Evolutionary conservation across 2,888 invertebrate species (phyloP), one percentile per base, ranked within the genome.

Genomic region (Adineta ricciae): DNA sequence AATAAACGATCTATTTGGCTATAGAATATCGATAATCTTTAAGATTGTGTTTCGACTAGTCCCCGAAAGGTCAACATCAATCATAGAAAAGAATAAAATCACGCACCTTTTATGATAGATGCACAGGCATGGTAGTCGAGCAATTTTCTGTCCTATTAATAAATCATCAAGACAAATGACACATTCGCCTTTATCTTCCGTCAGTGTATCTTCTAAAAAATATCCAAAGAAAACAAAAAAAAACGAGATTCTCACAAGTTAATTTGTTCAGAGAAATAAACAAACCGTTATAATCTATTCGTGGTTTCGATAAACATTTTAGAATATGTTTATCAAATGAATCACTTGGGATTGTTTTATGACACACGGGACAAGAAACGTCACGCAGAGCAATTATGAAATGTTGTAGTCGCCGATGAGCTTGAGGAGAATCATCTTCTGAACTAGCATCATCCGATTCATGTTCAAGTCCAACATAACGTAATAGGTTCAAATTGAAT

Each of bases 261-360:
- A n/a, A n/a, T n/a, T n/a, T n/a, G n/a, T n/a, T 24, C n/a, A 27
- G 11, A 14, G 14, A 9, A 38, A 56, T 14, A 16, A 49, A 92
- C 93, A 92, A 90, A 97, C 97, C 97, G 93, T 98, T 99, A 92
- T 98, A 98, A 90, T 95, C 96, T 91, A 99, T 95, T 91, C 96
- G 93, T 89, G 98, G 98, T 93, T 97, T 96, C 89, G 98, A 98
- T 92, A 98, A 94, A 93, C 98, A 98, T 95, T 98, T 96, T 90
- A 98, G 96, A 91, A 98, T 94, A 92, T 98, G 98, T 93, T 96
- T 96, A 93, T 98, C 98, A 91, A 97, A 95, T 92, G 98, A 97
- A 92, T 98, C 97, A 88, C 97, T 96, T 91, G 97, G 93, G 90
- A 99, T 95, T 92, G 95, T 95, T 93, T 97, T 97, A 92, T 96